Percentiles rank a stretch among this genome's conserved stretches.
Conservation (phyloP, 2,797 vertebrate genomes). For the Sebastes itinus region DNA sequence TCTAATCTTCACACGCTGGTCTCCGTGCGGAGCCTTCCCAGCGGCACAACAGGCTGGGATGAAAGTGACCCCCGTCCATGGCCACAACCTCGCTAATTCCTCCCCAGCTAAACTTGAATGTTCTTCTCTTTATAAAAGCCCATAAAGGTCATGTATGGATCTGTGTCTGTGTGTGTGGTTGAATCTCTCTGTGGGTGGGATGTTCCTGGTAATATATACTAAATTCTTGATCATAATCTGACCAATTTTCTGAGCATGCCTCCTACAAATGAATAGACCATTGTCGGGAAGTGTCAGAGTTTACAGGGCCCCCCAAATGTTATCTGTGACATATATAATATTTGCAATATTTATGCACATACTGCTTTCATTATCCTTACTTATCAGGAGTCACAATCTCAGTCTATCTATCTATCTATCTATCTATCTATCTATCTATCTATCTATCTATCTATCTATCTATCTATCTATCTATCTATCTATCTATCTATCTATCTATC, state of each 20-base stretch:
- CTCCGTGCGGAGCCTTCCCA: slow-evolving; percentile 44
- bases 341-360: not conserved
- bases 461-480: not conserved
- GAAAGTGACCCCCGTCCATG: slow-evolving; percentile 63
- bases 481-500: not conserved
- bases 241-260: not conserved
- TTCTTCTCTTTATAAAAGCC: slow-evolving; percentile 44
- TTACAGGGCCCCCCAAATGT: not conserved
- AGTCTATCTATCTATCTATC: not conserved
- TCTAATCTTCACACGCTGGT: slow-evolving; percentile 73
- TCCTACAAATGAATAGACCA: not conserved
- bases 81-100: slow-evolving; percentile 59
- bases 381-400: not conserved
- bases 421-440: not conserved
- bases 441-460: not conserved
- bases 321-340: not conserved
- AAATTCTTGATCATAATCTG: slow-evolving; percentile 34
- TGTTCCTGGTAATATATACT: slow-evolving; percentile 10
- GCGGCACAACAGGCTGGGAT: slow-evolving; percentile 44
- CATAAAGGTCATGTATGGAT: slow-evolving; percentile 45
- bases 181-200: slow-evolving; percentile 63
- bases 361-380: not conserved
- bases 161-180: slow-evolving; percentile 39
- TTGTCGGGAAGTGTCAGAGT: not conserved
- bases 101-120: slow-evolving; percentile 53